Base-by-base conservation (phyloP, 2,888 invertebrate genomes). In the Hofmannophila pseudospretella region DNA sequence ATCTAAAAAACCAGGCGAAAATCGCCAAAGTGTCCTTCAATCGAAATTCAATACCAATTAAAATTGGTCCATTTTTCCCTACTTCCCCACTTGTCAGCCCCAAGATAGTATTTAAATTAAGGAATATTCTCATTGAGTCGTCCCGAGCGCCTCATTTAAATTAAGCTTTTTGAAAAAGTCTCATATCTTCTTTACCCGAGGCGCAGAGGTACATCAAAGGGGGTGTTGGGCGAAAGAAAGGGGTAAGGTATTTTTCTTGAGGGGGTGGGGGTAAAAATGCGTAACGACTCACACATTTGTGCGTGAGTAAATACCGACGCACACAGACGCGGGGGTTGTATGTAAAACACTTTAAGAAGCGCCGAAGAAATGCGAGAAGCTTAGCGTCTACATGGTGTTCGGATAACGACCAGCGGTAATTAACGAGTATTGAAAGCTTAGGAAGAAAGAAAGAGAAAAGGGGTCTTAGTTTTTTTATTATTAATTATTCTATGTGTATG, bases 331-430 rank as follows among this genome's bases (percentile, higher is more conserved):
- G 51, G 42, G 38, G 57, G 64, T 60, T 86, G 82, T 86, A 85
- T 85, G 86, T 85, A 85, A 86, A 85, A 86, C 84, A 84, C 84
- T 86, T 85, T 85, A 86, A 86, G 85, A 86, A 85, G 82, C 84
- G 79, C 63, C 78, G 85, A 86, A 86, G 86, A 86, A 86, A 86
- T 81, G 84, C 84, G 84, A 86, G 85, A 75, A 79, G 84, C 86
- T 85, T 84, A 81, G 57, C 60, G 57, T 48, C 32, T 74, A 86
- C 70, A 79, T 84, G 77, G 53, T 79, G 86, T 54, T 55, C 40
- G 14, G n/a, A 29, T 41, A 49, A 38, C 30, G 22, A 4, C 23
- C 10, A 9, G 9, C 9, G 35, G 25, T 29, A 35, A 35, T 29
- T 35, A 30, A 35, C 7, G 20, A 11, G 10, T 31, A 10, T 23